Percentiles rank a stretch among this genome's conserved stretches.
phyloP scores from a whole-genome alignment of 2,888 invertebrate species.

The Oxystoma pomonae region DNA sequence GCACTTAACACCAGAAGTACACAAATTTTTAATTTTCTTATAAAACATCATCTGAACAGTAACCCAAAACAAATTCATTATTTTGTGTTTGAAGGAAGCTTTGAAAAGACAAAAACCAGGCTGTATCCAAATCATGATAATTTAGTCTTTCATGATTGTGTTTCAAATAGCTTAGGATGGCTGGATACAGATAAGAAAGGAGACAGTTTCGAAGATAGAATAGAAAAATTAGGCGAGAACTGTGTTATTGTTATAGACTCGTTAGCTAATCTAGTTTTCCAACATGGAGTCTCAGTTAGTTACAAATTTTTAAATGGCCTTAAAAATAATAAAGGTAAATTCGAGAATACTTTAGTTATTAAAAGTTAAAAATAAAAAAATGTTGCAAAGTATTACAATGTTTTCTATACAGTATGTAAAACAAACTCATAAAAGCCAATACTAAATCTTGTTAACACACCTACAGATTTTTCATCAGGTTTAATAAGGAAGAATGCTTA shows the following conservation, averaged over 20 bases:
- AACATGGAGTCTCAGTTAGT: conserved; percentile 33
- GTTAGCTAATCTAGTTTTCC: conserved; percentile 36
- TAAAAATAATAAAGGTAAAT: conserved; percentile 44
- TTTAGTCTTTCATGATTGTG: conserved; percentile 33
- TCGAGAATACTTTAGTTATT: conserved; percentile 29
- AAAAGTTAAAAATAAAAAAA: no score
- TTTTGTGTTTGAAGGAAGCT: conserved; percentile 39
- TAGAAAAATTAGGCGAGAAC: conserved; percentile 24
- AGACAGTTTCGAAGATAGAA: conserved; percentile 25
- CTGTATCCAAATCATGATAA: conserved; percentile 16
- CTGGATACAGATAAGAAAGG: conserved; percentile 10
- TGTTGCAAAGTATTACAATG: no score
- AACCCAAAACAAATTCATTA: conserved; percentile 33
- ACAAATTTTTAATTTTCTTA: conserved; percentile 33
- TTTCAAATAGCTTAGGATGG: conserved; percentile 31
- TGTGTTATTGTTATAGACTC: conserved; percentile 41
- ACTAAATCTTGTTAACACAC: background rate
- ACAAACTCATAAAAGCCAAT: no score
- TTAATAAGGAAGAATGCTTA: no score
- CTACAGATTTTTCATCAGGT: no score
- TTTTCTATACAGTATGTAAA: no score
- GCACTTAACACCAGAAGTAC: conserved; percentile 32
- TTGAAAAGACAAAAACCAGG: conserved; percentile 23
- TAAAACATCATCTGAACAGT: conserved; percentile 34
- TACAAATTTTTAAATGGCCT: conserved; percentile 36